Percentiles rank a stretch among this genome's conserved stretches.
Conservation (phyloP, 2,797 vertebrate genomes). For the Chrysocyon brachyurus region DNA sequence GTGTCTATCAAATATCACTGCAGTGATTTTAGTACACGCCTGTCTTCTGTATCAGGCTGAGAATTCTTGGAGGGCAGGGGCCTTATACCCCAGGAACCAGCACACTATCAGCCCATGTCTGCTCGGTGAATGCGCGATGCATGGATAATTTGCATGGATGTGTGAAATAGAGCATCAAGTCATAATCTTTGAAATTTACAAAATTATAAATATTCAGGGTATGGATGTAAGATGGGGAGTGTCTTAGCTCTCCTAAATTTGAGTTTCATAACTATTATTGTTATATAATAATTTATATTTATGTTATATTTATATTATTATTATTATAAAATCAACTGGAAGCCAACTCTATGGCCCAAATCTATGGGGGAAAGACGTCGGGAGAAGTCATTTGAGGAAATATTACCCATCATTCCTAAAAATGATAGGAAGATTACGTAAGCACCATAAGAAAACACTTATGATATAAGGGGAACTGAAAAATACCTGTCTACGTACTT, state of each 20-base stretch:
- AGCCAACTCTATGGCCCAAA: background rate
- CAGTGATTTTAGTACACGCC: background rate
- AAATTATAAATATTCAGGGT: constrained; percentile 20
- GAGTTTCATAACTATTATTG: background rate
- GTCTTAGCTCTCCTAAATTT: background rate
- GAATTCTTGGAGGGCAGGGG: background rate
- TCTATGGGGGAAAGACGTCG: background rate
- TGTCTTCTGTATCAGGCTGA: constrained; percentile 4
- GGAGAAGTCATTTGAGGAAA: background rate
- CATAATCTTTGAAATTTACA: background rate
- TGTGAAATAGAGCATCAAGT: background rate
- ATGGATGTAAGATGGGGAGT: constrained; percentile 12
- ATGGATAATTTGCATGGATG: background rate
- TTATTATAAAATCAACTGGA: no score
- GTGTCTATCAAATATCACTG: background rate
- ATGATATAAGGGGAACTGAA: background rate
- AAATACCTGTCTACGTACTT: background rate
- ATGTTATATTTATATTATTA: no score
- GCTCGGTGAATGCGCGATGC: background rate
- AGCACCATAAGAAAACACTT: background rate
- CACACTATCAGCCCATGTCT: background rate
- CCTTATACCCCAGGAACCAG: background rate
- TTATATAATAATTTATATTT: background rate
- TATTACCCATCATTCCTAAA: background rate
- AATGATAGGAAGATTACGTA: background rate